Evolutionary conservation across 2,888 invertebrate species (phyloP), one percentile per base, ranked within the genome.

Genomic region (Leptothorax acervorum): DNA sequence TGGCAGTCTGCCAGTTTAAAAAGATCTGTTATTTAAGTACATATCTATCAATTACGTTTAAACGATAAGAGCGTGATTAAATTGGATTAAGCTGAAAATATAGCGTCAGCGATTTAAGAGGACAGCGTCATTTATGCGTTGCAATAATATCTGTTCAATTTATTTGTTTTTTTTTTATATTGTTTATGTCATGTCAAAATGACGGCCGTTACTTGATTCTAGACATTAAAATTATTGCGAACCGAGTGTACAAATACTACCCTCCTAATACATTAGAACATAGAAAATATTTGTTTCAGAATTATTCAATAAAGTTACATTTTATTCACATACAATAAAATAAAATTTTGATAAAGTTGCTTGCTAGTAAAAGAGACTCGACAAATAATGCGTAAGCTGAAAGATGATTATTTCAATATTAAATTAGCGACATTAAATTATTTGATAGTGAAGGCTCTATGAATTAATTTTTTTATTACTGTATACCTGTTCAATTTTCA

Each of bases 401-500:
- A 48, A 28, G 1, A 11, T 35, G 11, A 31, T 35, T 51, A 70
- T 63, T 39, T n/a, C 23, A 65, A 65, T n/a, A 2, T 6, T 42
- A 35, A 23, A 71, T n/a, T 42, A 42, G 18, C 11, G 0, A 57
- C 2, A 28, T 18, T 18, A 45, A 60, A 62, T 73, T 73, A 55
- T 55, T 71, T 15, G 4, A 53, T 53, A 57, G 35, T 6, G 6
- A 42, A 60, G 3, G 4, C 28, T 45, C 12, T 28, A 60, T 11
- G 1, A 35, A 53, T 23, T 45, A 23, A 79, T 31, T 3, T 18
- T 0, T 0, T 35, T n/a, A 31, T 73, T 63, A 53, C 35, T 76
- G 83, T 57, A 93, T 57, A 93, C 93, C 92, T 92, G 89, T 71
- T 91, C 86, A 6, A 87, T 65, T 12, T 83, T 85, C 12, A 85